Evolutionary conservation across 2,888 invertebrate genomes (phyloP).

Genomic region (Copidosoma aretas): DNA sequence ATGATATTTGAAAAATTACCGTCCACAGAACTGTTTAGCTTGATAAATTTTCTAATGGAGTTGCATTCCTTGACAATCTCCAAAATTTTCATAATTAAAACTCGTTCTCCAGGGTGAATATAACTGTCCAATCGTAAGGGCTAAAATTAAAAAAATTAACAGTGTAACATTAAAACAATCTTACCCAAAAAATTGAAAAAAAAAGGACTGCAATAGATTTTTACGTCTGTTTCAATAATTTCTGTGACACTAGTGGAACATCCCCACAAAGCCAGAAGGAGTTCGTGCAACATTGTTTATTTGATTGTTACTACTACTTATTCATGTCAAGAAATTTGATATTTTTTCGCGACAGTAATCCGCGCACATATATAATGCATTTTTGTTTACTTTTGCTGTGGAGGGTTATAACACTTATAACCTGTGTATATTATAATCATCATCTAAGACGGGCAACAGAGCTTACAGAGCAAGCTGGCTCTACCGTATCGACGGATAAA

Average conservation of each 20-base stretch:
- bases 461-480: neutral
- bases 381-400: neutral
- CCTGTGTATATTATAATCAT: too few relatives aligned
- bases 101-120: constrained; percentile 73
- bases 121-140: constrained; percentile 60
- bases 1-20: constrained; percentile 25
- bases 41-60: constrained; percentile 70
- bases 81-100: constrained; percentile 69
- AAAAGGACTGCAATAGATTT: constrained; percentile 20
- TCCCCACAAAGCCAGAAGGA: constrained; percentile 71
- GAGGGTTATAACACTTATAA: too few relatives aligned
- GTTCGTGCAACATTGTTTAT: constrained; percentile 72
- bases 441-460: neutral
- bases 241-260: constrained; percentile 61
- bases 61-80: constrained; percentile 71
- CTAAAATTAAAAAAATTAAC: constrained; percentile 39
- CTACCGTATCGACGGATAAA: too few relatives aligned
- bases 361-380: neutral
- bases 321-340: neutral
- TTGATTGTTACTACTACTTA: neutral
- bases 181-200: neutral
- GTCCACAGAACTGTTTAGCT: constrained; percentile 60
- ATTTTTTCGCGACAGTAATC: neutral
- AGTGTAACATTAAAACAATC: neutral
- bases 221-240: constrained; percentile 56